These are phyloP conservation scores for Myiotriccus ornatus DNA, from an alignment of 2,797 vertebrate genomes.

Conservation along the genomic window DNA sequence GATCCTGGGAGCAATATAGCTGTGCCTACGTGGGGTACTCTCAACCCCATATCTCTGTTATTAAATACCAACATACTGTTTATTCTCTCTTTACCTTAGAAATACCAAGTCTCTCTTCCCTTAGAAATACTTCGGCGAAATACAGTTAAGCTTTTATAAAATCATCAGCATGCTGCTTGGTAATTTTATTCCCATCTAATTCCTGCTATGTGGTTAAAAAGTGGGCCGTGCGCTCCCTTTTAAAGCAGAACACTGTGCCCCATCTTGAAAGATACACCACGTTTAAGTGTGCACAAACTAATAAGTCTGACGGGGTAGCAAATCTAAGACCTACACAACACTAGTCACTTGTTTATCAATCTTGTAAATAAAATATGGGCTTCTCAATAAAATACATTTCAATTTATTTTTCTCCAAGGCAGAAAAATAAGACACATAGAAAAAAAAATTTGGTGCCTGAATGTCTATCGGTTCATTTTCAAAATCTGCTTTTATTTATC, in stretches of 20 bases:
- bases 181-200: background rate
- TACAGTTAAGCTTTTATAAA: background rate
- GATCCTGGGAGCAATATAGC: background rate
- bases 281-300: background rate
- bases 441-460: background rate
- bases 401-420: background rate
- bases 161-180: background rate
- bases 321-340: background rate
- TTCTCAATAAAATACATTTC: background rate
- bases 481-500: slow-evolving; percentile 35
- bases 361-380: background rate
- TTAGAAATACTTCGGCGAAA: background rate
- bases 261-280: background rate
- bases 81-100: background rate
- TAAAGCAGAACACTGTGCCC: background rate
- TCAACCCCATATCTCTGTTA: background rate
- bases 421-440: background rate
- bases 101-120: background rate
- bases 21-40: accelerated
- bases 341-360: background rate
- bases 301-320: background rate
- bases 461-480: background rate
- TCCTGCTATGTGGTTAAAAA: background rate
- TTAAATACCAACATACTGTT: background rate
- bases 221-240: background rate